Percentiles rank a stretch among this genome's conserved stretches.
Conservation (phyloP, 2,113 vertebrate genomes). For the Myotis yumanensis region DNA sequence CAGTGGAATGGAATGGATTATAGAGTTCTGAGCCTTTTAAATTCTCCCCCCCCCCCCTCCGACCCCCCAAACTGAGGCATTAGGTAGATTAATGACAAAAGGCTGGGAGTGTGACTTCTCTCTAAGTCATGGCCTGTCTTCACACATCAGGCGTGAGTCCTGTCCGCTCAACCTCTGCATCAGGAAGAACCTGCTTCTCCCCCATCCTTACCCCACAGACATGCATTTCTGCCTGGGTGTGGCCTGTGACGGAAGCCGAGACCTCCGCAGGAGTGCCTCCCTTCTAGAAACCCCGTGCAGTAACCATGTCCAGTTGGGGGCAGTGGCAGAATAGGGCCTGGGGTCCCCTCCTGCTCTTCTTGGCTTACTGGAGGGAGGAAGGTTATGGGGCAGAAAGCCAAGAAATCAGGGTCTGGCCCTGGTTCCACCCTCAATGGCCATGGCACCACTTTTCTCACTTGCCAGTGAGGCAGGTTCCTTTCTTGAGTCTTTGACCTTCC, state of each 20-base stretch:
- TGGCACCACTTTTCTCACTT: neutral
- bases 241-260: neutral
- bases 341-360: neutral
- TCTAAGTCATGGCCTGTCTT: neutral
- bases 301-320: neutral
- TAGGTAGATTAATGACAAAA: neutral
- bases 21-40: conserved; percentile 7
- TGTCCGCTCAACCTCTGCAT: neutral
- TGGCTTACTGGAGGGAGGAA: neutral
- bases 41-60: neutral
- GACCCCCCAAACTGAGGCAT: neutral
- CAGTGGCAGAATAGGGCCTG: neutral
- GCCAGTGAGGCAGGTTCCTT: too few species aligned
- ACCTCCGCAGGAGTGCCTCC: neutral
- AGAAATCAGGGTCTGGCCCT: neutral
- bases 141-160: neutral
- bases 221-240: neutral
- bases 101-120: neutral
- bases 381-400: neutral
- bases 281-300: neutral
- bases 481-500: neutral
- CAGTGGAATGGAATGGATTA: neutral
- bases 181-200: neutral
- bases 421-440: neutral
- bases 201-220: neutral